A percentile compares a stretch with the other conserved stretches of the same genome.
Evolutionary conservation across 37 sponge, comb jelly and placozoan genomes (phyloP).

Genomic region (Beroe forskalii): DNA sequence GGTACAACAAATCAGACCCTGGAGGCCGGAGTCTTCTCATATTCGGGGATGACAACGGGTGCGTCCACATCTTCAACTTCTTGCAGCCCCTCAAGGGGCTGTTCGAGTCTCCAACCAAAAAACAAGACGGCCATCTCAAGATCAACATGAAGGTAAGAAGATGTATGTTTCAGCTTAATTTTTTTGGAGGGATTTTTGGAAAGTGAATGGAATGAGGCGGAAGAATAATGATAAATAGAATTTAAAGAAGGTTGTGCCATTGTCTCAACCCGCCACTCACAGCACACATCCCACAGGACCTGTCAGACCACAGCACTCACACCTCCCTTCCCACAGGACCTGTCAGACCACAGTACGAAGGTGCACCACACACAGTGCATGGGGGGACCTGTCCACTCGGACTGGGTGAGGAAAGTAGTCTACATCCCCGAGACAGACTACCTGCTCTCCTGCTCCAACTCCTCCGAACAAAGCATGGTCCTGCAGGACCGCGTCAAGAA

Average conservation of each 20-base stretch:
- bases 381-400: conserved; percentile 73
- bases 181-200: too few relatives aligned
- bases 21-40: conserved; percentile 69
- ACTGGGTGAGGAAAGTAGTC: conserved; percentile 79
- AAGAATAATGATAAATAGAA: too few relatives aligned
- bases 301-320: too few relatives aligned
- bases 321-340: conserved; percentile 66
- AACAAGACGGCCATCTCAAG: conserved; percentile 55
- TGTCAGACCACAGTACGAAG: conserved; percentile 41
- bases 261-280: too few relatives aligned
- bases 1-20: conserved; percentile 66
- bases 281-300: too few relatives aligned
- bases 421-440: conserved; percentile 84
- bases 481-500: conserved; percentile 73
- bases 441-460: conserved; percentile 80
- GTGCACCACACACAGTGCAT: conserved; percentile 65
- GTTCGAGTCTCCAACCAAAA: conserved; percentile 68
- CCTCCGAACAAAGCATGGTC: conserved; percentile 73
- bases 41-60: conserved; percentile 85
- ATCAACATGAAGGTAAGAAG: conserved; percentile 48
- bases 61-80: conserved; percentile 78
- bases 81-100: conserved; percentile 70
- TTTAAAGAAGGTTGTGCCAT: too few relatives aligned
- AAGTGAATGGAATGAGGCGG: too few relatives aligned
- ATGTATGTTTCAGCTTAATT: too few relatives aligned